Percentiles rank a stretch among this genome's conserved stretches.
These are phyloP conservation scores for Poecile atricapillus DNA, from an alignment of 2,113 vertebrate genomes.

Conservation along the genomic window DNA sequence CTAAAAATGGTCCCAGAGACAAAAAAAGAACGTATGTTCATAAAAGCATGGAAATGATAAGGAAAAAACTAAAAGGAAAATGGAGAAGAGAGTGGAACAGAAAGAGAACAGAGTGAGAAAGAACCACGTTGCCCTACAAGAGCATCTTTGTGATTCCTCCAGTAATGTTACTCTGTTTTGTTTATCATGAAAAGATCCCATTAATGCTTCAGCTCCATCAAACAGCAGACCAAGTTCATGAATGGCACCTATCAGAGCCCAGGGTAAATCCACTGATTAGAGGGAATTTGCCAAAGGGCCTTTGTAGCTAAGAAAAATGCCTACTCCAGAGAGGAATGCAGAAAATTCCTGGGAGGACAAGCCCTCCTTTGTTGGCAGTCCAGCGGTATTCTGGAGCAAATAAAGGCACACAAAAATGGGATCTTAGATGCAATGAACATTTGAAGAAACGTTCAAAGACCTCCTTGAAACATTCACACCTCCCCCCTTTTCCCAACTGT, in stretches of 20 bases:
- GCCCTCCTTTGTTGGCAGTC: slow-evolving; percentile 88
- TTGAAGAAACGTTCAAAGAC: slow-evolving; percentile 86
- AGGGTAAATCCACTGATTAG: slow-evolving; percentile 91
- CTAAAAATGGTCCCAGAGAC: slow-evolving; percentile 38
- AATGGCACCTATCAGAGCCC: slow-evolving; percentile 92
- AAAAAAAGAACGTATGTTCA: slow-evolving; percentile 33
- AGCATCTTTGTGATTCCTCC: slow-evolving; percentile 77
- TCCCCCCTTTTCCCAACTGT: slow-evolving; percentile 41
- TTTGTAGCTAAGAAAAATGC: slow-evolving; percentile 96
- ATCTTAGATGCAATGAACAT: slow-evolving; percentile 84
- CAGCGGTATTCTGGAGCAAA: slow-evolving; percentile 86
- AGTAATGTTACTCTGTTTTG: slow-evolving; percentile 81
- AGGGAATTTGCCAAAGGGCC: slow-evolving; percentile 92
- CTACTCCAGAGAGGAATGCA: slow-evolving; percentile 93
- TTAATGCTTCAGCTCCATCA: slow-evolving; percentile 79
- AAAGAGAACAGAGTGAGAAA: slow-evolving; percentile 1
- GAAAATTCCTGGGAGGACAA: slow-evolving; percentile 96
- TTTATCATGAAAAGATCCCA: slow-evolving; percentile 83
- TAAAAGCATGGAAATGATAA: slow-evolving; percentile 14
- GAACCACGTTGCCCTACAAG: slow-evolving; percentile 62
- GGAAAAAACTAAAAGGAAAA: neutral
- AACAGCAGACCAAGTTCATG: slow-evolving; percentile 81
- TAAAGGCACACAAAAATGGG: slow-evolving; percentile 88
- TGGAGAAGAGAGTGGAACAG: neutral
- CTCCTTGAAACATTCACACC: slow-evolving; percentile 73